Conservation (phyloP, 1,140 invertebrate species). For the Cyphomyrmex costatus region DNA sequence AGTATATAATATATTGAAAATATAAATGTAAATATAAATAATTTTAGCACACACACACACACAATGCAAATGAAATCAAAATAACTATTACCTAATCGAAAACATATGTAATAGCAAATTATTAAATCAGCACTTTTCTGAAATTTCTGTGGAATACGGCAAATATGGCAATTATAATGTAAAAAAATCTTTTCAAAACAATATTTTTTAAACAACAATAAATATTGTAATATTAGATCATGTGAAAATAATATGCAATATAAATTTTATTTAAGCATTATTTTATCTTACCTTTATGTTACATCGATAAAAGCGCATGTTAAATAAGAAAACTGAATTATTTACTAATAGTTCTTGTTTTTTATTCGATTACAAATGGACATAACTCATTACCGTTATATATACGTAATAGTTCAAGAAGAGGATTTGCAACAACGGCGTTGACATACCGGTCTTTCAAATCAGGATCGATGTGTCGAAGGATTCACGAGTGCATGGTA, state of each 20-base stretch:
- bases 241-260: too few relatives aligned
- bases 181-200: constrained; percentile 2
- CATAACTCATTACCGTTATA: constrained; percentile 21
- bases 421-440: constrained; percentile 8
- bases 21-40: too few relatives aligned
- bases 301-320: not conserved
- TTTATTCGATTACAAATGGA: constrained; percentile 27
- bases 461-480: constrained; percentile 65
- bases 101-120: too few relatives aligned
- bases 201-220: not conserved
- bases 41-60: too few relatives aligned
- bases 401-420: constrained; percentile 2
- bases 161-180: not conserved
- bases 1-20: too few relatives aligned
- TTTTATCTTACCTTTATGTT: not conserved
- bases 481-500: constrained; percentile 1
- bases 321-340: not conserved
- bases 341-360: not conserved
- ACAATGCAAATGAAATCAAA: too few relatives aligned
- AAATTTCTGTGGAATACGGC: too few relatives aligned
- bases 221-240: too few relatives aligned
- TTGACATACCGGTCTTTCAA: constrained; percentile 21
- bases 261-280: too few relatives aligned
- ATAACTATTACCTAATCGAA: too few relatives aligned
- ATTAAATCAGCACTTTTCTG: too few relatives aligned